Evolutionary conservation across 1,140 invertebrate species (phyloP).

Genomic region (Lysiphlebus fabarum): DNA sequence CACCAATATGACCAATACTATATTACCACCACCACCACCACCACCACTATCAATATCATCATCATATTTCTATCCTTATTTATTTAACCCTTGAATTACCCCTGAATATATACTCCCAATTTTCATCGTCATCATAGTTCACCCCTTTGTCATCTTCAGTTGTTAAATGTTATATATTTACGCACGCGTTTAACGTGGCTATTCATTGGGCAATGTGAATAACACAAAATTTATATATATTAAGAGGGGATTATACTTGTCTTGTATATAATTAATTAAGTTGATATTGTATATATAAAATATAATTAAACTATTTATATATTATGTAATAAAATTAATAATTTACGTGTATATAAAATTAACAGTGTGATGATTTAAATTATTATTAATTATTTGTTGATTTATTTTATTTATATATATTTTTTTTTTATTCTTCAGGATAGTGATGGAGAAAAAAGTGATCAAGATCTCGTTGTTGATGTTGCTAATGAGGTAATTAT

Average conservation of each 20-base stretch:
- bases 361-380: background rate
- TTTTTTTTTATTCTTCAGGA: constrained; percentile 58
- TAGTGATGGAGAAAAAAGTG: constrained; percentile 77
- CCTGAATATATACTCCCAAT: too few species aligned
- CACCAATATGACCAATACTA: too few species aligned
- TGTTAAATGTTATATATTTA: constrained; percentile 16
- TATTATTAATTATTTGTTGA: background rate
- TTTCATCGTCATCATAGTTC: too few species aligned
- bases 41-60: background rate
- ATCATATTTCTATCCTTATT: too few species aligned
- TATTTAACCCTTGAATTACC: too few species aligned
- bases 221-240: too few species aligned
- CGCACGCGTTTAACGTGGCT: constrained; percentile 28
- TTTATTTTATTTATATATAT: constrained; percentile 4
- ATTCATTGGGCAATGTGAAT: background rate
- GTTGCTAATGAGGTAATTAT: constrained; percentile 76
- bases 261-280: constrained; percentile 34
- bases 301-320: background rate
- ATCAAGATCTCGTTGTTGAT: constrained; percentile 88
- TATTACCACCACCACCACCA: background rate
- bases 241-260: too few species aligned
- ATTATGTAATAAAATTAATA: background rate
- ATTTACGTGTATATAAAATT: background rate
- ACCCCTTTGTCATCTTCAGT: too few species aligned
- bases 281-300: background rate